Conservation (phyloP, 2,113 vertebrate species). For the Pseudorectes ferrugineus region DNA sequence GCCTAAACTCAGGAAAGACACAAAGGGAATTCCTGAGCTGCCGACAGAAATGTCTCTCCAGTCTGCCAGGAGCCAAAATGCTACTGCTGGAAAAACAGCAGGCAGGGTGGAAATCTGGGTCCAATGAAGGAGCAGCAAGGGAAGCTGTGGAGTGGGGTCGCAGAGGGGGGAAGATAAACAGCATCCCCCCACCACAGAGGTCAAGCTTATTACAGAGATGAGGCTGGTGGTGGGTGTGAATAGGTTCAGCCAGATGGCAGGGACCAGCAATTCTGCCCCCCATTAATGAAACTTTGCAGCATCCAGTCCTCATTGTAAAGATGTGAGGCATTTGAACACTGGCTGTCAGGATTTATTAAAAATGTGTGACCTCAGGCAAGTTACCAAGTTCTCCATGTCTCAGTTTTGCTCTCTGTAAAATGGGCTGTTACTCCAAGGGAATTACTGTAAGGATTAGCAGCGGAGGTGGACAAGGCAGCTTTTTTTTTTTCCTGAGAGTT, state of each 20-base stretch:
- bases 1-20: constrained; percentile 44
- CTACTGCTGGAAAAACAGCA: constrained; percentile 63
- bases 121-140: constrained; percentile 38
- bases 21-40: constrained; percentile 62
- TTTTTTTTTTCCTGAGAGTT: background rate
- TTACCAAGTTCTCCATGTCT: background rate
- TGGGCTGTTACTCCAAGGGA: background rate
- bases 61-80: constrained; percentile 57
- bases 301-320: background rate
- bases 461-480: background rate
- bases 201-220: constrained; percentile 8
- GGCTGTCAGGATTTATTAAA: background rate
- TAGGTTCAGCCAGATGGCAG: background rate
- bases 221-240: background rate
- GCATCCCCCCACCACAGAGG: background rate
- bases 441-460: background rate
- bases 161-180: constrained; percentile 41
- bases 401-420: background rate
- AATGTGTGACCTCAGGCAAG: background rate
- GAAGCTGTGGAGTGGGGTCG: background rate
- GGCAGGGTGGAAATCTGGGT: constrained; percentile 45
- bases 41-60: constrained; percentile 41
- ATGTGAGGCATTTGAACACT: background rate
- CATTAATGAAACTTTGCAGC: background rate
- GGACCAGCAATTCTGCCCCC: background rate